Base-by-base conservation (phyloP, 2,888 invertebrate genomes). In the Coronaproctus castanopsis region DNA sequence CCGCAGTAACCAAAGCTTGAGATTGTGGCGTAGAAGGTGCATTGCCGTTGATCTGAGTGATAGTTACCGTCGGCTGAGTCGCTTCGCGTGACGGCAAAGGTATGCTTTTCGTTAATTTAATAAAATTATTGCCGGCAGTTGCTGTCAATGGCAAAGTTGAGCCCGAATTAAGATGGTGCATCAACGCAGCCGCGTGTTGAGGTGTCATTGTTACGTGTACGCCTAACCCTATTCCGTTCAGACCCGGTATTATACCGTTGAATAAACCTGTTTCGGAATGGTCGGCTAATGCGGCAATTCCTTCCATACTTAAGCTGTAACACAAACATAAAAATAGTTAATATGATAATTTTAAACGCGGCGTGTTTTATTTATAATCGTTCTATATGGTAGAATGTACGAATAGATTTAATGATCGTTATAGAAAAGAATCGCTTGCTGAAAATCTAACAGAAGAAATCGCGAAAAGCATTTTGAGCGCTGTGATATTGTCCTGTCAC, bases 401-500 rank as follows among this genome's bases (percentile, higher is more conserved):
- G 2, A 50, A 21, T n/a, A 57, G 18, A 51, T 57, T 50, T n/a
- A 14, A 21, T 3, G 51, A 55, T 55, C 36, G 21, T 49, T 59
- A 21, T 54, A 22, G 24, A 22, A 22, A 55, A 59, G 23, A 23
- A 52, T 54, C 58, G 51, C 10, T 23, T 55, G 21, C 20, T 52
- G 52, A 21, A 24, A 24, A 36, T 21, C 51, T 22, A 52, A 21
- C 5, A 21, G 3, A 53, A 53, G 18, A 20, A 19, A 53, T 53
- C 22, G 18, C 2, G 52, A 14, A 52, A 48, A 18, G 49, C 10
- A 56, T 52, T 51, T 36, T 55, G 52, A 55, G 20, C 20, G 80
- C 82, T 79, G 80, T 84, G 80, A 89, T 89, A 89, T 90, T 90
- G 89, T 90, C 89, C 88, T 88, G 89, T 89, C 89, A 89, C 89